These are phyloP conservation scores for Bombus haemorrhoidalis DNA, from an alignment of 1,140 invertebrate species.

Conservation along the genomic window DNA sequence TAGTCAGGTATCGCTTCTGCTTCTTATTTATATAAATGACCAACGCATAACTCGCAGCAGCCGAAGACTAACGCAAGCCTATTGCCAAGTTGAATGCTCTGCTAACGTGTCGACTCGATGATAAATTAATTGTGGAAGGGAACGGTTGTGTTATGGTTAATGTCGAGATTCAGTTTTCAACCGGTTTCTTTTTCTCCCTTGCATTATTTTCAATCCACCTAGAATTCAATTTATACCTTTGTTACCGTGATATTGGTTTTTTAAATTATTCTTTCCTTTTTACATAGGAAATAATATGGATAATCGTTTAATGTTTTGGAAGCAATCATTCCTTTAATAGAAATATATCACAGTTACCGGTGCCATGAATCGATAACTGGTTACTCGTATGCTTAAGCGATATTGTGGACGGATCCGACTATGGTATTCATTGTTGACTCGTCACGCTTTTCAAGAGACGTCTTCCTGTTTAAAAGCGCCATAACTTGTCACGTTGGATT, in stretches of 20 bases:
- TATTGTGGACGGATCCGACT: constrained; percentile 61
- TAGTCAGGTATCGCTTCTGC: constrained; percentile 82
- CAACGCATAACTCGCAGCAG: constrained; percentile 79
- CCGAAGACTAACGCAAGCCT: constrained; percentile 60
- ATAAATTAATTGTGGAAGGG: constrained; percentile 68
- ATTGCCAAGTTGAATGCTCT: constrained; percentile 53
- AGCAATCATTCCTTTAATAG: constrained; percentile 5
- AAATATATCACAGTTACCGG: neutral
- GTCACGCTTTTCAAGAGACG: constrained; percentile 65
- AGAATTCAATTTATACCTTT: constrained; percentile 8
- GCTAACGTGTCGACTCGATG: constrained; percentile 67
- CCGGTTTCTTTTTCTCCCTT: constrained; percentile 6
- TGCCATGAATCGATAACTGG: constrained; percentile 38
- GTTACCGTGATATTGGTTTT: neutral
- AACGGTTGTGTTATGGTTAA: constrained; percentile 61
- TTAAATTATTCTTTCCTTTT: no score
- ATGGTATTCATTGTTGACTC: constrained; percentile 64
- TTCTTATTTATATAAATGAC: constrained; percentile 84
- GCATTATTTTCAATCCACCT: neutral
- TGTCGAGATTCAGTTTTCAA: constrained; percentile 39
- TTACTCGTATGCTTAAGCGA: constrained; percentile 53
- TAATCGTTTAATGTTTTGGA: constrained; percentile 37
- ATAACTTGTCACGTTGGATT: constrained; percentile 60
- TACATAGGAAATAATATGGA: neutral
- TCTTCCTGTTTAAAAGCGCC: constrained; percentile 62